Conservation (phyloP, 2,888 invertebrate genomes). For the Acleris sparsana region DNA sequence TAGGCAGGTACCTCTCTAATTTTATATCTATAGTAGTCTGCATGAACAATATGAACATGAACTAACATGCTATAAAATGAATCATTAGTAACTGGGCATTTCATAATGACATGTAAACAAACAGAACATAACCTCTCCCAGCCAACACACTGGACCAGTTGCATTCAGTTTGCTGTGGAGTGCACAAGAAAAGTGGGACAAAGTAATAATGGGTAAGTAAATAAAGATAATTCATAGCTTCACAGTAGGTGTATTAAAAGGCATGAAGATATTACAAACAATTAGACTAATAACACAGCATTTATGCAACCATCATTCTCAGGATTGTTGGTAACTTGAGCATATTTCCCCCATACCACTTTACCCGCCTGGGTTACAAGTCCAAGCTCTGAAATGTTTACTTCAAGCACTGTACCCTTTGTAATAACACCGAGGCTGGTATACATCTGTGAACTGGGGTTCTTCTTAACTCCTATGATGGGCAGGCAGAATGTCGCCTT, state of each 20-base stretch:
- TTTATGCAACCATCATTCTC: constrained; percentile 99
- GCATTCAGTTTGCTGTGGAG: constrained; percentile 2
- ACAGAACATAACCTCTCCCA: constrained; percentile 6
- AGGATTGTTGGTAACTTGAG: constrained; percentile 99
- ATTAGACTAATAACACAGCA: constrained; percentile 96
- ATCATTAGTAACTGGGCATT: constrained; percentile 20
- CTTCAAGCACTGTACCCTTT: constrained; percentile 98
- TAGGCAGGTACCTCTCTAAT: too few relatives aligned
- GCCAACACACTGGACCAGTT: constrained; percentile 3
- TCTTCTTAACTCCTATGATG: constrained; percentile 99
- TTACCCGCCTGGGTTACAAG: constrained; percentile 99
- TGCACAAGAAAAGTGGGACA: constrained; percentile 19
- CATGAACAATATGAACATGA: not conserved
- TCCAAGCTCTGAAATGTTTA: constrained; percentile 99
- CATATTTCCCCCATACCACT: constrained; percentile 99
- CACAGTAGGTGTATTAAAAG: constrained; percentile 41
- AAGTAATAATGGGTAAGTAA: constrained; percentile 21
- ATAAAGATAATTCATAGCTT: constrained; percentile 42
- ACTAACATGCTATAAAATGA: constrained; percentile 17
- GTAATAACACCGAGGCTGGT: constrained; percentile 99
- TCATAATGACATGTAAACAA: constrained; percentile 26
- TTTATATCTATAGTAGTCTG: not conserved
- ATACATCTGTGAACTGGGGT: constrained; percentile 98
- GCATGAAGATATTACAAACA: constrained; percentile 34
- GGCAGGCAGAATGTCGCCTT: constrained; percentile 99